Evolutionary conservation across 2,797 vertebrate species (phyloP).

Genomic region (Caiman crocodilus): DNA sequence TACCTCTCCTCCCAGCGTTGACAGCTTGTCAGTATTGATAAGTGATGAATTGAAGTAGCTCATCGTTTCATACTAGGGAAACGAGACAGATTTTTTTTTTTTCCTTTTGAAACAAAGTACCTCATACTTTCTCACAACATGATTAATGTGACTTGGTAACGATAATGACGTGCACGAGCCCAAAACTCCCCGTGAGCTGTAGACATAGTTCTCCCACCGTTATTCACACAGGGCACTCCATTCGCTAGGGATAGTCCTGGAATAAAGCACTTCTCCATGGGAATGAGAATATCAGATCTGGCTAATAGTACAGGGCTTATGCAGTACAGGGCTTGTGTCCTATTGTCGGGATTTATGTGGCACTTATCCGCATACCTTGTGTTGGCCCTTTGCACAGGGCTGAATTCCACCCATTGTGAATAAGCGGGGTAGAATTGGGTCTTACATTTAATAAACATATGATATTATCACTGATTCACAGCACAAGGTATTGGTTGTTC

Average conservation of each 20-base stretch:
- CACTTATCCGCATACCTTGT: not conserved
- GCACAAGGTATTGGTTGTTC: not conserved
- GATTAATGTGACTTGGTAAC: constrained; percentile 69
- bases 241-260: constrained; percentile 31
- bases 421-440: constrained; percentile 3
- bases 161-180: constrained; percentile 62
- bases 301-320: not conserved
- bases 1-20: constrained; percentile 54
- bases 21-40: constrained; percentile 54
- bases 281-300: not conserved
- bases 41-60: constrained; percentile 58
- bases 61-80: constrained; percentile 52
- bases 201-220: constrained; percentile 51
- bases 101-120: constrained; percentile 58
- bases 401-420: not conserved
- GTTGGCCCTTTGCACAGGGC: not conserved
- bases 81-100: constrained; percentile 49
- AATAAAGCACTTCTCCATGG: constrained; percentile 25
- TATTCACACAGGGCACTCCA: constrained; percentile 30
- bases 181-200: constrained; percentile 30
- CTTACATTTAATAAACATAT: not conserved
- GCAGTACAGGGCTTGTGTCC: not conserved
- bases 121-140: constrained; percentile 58
- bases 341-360: not conserved
- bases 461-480: constrained; percentile 16